A percentile compares a stretch with the other conserved stretches of the same genome.
Conservation (phyloP, 2,797 vertebrate genomes). For the Siniperca scherzeri region DNA sequence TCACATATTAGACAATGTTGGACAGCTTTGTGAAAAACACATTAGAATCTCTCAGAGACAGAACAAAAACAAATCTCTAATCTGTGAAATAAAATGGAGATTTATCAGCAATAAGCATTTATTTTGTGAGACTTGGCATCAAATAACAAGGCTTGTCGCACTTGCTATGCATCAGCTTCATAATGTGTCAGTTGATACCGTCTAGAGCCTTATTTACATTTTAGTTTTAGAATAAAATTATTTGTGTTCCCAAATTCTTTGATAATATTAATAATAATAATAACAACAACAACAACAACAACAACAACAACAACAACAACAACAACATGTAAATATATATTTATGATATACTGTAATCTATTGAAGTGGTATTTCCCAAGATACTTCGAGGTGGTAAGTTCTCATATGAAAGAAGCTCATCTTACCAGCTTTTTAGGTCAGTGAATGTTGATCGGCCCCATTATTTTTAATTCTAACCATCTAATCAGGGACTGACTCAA, state of each 20-base stretch:
- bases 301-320: not conserved
- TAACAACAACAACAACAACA: not conserved
- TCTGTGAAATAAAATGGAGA: not conserved
- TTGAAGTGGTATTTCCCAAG: not conserved
- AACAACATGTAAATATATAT: not conserved
- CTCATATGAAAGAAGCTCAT: constrained; percentile 3
- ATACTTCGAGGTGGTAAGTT: constrained; percentile 6
- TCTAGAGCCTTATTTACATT: not conserved
- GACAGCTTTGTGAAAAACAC: constrained; percentile 9
- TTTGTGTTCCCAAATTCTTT: constrained; percentile 7
- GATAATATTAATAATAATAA: not conserved
- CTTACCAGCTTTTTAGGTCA: not conserved
- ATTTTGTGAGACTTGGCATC: not conserved
- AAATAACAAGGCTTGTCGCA: not conserved
- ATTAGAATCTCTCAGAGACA: not conserved
- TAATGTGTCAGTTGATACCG: not conserved
- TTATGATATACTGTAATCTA: not conserved
- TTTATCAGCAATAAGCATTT: not conserved
- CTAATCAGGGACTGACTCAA: constrained; percentile 15
- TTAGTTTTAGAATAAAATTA: not conserved
- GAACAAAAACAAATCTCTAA: not conserved
- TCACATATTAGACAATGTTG: not conserved
- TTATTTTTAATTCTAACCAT: constrained; percentile 26
- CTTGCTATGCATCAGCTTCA: not conserved
- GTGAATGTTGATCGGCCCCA: not conserved